phyloP scores from a whole-genome alignment of 2,797 vertebrate genomes.

The Manis javanica region DNA sequence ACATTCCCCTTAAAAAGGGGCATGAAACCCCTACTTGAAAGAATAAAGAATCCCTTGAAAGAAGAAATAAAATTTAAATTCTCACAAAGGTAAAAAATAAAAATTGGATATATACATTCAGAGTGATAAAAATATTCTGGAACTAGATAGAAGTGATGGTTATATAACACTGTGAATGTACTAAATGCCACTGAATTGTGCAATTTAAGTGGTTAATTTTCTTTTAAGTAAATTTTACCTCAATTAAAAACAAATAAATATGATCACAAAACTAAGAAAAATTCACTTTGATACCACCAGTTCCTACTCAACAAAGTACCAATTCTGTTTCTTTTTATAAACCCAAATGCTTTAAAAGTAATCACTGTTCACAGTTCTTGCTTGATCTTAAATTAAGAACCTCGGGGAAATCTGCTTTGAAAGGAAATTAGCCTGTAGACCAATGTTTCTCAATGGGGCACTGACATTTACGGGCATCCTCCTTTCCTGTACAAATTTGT shows the following conservation, averaged over 20 bases:
- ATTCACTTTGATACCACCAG: background rate
- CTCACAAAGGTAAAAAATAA: background rate
- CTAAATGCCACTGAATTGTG: background rate
- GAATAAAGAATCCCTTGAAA: background rate
- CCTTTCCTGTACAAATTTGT: background rate
- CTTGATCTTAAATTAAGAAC: background rate
- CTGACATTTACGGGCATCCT: background rate
- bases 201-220: background rate
- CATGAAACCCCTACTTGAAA: background rate
- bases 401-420: background rate
- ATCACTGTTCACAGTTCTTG: background rate
- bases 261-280: constrained; percentile 26
- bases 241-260: background rate
- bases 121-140: background rate
- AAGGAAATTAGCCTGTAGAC: background rate
- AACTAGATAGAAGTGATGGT: background rate
- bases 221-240: background rate
- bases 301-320: background rate
- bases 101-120: background rate
- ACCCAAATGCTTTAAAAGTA: background rate
- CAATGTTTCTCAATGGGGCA: background rate
- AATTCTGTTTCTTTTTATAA: background rate
- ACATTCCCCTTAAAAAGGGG: background rate
- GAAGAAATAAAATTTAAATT: background rate
- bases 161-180: background rate